These are phyloP conservation scores for Pegea sp. DNA, from an alignment of 23 tunicate species.

Conservation along the genomic window DNA sequence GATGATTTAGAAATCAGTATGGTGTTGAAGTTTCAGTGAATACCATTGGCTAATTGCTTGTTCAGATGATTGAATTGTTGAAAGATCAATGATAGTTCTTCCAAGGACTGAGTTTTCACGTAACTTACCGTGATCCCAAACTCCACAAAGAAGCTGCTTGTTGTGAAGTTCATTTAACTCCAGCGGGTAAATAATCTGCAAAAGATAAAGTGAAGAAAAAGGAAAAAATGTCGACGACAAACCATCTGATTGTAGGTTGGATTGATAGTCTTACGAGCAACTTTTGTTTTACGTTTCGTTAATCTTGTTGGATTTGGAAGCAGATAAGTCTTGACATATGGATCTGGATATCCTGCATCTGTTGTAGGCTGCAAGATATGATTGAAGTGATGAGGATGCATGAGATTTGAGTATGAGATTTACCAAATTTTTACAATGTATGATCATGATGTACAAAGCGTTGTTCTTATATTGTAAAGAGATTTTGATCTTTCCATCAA, in stretches of 20 bases:
- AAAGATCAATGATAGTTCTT: slow-evolving; percentile 14
- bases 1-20: too few relatives aligned
- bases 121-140: slow-evolving; percentile 65
- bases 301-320: slow-evolving; percentile 41
- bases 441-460: slow-evolving; percentile 71
- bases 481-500: slow-evolving; percentile 50
- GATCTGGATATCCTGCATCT: slow-evolving; percentile 87
- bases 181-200: slow-evolving; percentile 40
- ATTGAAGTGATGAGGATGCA: too few relatives aligned
- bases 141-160: slow-evolving; percentile 15
- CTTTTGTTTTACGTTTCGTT: slow-evolving; percentile 84
- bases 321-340: slow-evolving; percentile 89
- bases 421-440: slow-evolving; percentile 85
- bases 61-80: not conserved
- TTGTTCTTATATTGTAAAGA: slow-evolving; percentile 82
- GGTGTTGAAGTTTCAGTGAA: too few relatives aligned
- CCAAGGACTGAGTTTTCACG: slow-evolving; percentile 81
- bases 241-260: slow-evolving; percentile 97
- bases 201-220: slow-evolving; percentile 1
- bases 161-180: slow-evolving; percentile 17
- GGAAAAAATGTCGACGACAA: not conserved
- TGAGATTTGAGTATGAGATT: slow-evolving; percentile 2
- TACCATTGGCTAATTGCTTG: not conserved
- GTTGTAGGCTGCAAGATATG: slow-evolving; percentile 32
- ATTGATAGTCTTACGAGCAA: slow-evolving; percentile 57